Percentiles rank a stretch among this genome's conserved stretches.
These are phyloP conservation scores for Styela clava DNA, from an alignment of 23 tunicate species.

Conservation along the genomic window DNA sequence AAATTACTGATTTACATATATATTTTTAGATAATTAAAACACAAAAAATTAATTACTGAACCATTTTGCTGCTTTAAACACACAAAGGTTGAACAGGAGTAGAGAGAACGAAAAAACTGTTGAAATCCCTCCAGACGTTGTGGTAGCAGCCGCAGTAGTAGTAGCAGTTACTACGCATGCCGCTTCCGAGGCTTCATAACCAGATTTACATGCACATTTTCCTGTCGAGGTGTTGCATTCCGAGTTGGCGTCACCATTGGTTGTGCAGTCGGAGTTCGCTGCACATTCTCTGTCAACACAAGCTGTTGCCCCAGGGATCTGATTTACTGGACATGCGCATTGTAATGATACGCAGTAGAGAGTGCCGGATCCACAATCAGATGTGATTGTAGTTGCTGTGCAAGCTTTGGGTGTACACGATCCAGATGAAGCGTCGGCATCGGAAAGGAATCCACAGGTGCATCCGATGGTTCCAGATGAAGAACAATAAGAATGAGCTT, in stretches of 20 bases:
- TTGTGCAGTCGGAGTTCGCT: background rate
- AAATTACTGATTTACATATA: too few species aligned
- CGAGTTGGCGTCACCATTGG: background rate
- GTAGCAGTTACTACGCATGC: background rate
- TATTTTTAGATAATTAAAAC: too few species aligned
- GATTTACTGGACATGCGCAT: background rate
- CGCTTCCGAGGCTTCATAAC: background rate
- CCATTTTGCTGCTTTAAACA: background rate
- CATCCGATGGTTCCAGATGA: background rate
- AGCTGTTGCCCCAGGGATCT: background rate
- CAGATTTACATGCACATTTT: background rate
- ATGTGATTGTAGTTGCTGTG: background rate
- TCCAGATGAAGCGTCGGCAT: background rate
- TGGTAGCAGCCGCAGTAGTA: background rate
- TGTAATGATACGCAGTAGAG: background rate
- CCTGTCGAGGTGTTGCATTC: background rate
- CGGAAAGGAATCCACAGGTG: background rate
- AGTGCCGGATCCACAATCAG: background rate
- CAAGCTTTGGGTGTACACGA: background rate
- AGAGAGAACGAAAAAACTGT: background rate
- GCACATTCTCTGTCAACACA: background rate
- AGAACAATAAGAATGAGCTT: background rate
- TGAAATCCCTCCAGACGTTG: background rate
- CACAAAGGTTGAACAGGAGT: background rate
- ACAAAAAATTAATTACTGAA: too few species aligned